A percentile compares a stretch with the other conserved stretches of the same genome.
Evolutionary conservation across 2,113 vertebrate genomes (phyloP).

Genomic region (Hippocampus barbouri): DNA sequence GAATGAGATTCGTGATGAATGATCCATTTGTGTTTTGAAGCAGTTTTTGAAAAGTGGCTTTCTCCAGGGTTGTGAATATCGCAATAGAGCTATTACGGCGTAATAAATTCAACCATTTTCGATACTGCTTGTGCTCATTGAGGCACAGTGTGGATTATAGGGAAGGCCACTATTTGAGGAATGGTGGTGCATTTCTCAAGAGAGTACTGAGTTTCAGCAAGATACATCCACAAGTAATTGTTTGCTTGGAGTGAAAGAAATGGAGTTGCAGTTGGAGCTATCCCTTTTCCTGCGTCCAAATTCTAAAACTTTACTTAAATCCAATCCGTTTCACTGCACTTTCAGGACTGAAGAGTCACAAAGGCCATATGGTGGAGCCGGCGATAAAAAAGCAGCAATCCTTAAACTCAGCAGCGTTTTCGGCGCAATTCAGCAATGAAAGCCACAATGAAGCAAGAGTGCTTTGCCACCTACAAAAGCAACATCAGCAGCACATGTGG

Average conservation of each 20-base stretch:
- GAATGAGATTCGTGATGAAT: not conserved
- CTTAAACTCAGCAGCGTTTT: not conserved
- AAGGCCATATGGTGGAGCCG: not conserved
- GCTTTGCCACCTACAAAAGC: not conserved
- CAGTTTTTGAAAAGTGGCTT: not conserved
- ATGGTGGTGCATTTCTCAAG: not conserved
- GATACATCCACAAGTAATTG: not conserved
- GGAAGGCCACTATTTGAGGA: not conserved
- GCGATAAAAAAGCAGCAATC: not conserved
- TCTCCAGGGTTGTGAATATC: not conserved
- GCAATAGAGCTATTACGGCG: not conserved
- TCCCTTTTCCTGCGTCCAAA: not conserved
- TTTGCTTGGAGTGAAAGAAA: not conserved
- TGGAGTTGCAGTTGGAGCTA: not conserved
- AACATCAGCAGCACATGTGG: not conserved
- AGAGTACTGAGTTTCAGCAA: not conserved
- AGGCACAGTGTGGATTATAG: not conserved
- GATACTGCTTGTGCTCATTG: not conserved
- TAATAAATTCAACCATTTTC: not conserved
- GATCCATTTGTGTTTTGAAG: not conserved
- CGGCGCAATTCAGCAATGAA: not conserved
- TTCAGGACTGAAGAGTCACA: not conserved
- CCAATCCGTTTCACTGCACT: slow-evolving; percentile 1
- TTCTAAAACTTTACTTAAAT: not conserved
- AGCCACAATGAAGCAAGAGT: not conserved